phyloP scores from a whole-genome alignment of 1,140 invertebrate genomes.

The Micrasema minimum region DNA sequence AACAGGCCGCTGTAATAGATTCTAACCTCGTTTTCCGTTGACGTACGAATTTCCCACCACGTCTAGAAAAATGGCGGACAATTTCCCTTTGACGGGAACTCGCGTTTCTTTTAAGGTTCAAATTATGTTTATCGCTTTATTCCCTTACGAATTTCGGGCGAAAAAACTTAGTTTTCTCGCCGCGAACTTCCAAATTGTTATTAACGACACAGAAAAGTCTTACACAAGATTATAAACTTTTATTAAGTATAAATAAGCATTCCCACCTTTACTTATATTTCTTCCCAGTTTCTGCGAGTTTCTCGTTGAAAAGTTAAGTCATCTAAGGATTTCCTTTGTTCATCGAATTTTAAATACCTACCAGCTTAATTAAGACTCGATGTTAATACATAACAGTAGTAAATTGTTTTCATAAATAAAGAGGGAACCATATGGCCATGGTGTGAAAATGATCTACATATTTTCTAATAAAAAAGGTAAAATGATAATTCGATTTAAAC shows the following conservation, averaged over 20 bases:
- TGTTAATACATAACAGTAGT: too few relatives aligned
- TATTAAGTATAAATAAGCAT: constrained; percentile 31
- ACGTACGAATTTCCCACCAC: constrained; percentile 49
- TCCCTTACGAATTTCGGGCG: constrained; percentile 51
- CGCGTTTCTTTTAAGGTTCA: constrained; percentile 52
- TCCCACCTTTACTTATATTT: constrained; percentile 18
- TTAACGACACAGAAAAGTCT: constrained; percentile 41
- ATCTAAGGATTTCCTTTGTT: too few relatives aligned
- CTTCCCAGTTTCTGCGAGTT: constrained; percentile 2
- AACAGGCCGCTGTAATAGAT: constrained; percentile 53
- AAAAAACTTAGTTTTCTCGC: constrained; percentile 51
- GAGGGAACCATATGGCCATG: too few relatives aligned
- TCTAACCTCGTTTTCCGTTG: constrained; percentile 53
- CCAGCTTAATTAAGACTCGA: too few relatives aligned
- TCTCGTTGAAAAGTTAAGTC: constrained; percentile 5
- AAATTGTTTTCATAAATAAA: too few relatives aligned
- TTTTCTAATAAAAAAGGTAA: too few relatives aligned
- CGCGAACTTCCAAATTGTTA: constrained; percentile 44
- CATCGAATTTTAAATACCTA: too few relatives aligned
- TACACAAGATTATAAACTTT: constrained; percentile 25
- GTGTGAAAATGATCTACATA: too few relatives aligned
- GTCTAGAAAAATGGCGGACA: constrained; percentile 50
- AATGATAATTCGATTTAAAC: too few relatives aligned
- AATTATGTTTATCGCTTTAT: constrained; percentile 54
- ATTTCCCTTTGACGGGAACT: constrained; percentile 50